Conservation (phyloP, 2,797 vertebrate genomes). For the Myotis planiceps region DNA sequence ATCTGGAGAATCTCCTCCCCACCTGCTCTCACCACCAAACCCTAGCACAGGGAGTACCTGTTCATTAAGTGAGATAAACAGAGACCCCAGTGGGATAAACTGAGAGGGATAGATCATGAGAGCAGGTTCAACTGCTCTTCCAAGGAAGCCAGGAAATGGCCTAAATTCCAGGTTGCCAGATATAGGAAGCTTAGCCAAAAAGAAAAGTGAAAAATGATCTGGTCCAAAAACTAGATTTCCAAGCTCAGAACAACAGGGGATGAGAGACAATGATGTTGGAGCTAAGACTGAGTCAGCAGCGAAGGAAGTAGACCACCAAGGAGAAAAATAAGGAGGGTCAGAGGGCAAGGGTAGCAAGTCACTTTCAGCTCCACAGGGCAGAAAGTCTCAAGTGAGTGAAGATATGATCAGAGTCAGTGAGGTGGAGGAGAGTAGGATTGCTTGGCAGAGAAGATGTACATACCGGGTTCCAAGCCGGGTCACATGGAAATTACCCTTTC, state of each 20-base stretch:
- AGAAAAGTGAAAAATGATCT: constrained; percentile 6
- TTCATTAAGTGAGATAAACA: not conserved
- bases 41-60: not conserved
- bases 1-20: not conserved
- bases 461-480: not conserved
- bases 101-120: not conserved
- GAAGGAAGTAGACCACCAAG: not conserved
- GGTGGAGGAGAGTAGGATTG: not conserved
- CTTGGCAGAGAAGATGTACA: not conserved
- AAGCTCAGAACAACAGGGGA: not conserved
- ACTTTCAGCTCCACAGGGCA: not conserved
- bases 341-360: not conserved
- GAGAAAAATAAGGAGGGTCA: not conserved
- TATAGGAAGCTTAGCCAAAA: not conserved
- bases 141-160: not conserved
- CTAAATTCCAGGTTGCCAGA: constrained; percentile 4
- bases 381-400: not conserved
- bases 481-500: not conserved
- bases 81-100: not conserved
- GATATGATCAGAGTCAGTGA: not conserved
- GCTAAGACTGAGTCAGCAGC: not conserved
- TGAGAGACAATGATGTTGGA: not conserved
- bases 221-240: not conserved
- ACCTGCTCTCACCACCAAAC: not conserved
- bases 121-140: not conserved